Base-by-base conservation (phyloP, 2,113 vertebrate species). In the Cyanistes caeruleus region DNA sequence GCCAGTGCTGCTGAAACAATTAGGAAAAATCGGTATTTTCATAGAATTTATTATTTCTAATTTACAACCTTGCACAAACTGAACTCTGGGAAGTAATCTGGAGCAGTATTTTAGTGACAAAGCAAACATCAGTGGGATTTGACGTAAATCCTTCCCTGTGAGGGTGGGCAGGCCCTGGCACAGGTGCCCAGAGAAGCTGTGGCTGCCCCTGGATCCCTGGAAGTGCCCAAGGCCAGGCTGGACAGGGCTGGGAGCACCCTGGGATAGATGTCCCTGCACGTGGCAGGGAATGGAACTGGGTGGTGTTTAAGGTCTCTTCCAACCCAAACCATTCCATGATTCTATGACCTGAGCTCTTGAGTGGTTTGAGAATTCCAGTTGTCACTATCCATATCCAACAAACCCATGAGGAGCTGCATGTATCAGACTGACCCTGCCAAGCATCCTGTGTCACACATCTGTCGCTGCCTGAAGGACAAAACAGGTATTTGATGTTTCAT, bases 351-450 rank as follows among this genome's bases (percentile, higher is more conserved):
- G 37, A 19, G 49, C 41, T 82, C 31, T 41, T 30, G 19, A 33
- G 37, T 30, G 46, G 17, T 49, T 64, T 82, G 63, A 65, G 51
- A 49, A 31, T 14, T 53, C 25, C 53, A 3, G 13, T 39, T 49
- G 49, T 64, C 46, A 3, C 28, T 2, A 10, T 56, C 30, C 8
- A 0, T 9, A 20, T 4, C 44, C 22, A 35, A 3, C 10, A 14
- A 48, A 30, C 4, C 13, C 4, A 0, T 5, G 60, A 33, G 30
- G 17, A 10, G 5, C 37, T 70, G 17, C 21, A 3, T 0, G n/a
- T 22, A 18, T 43, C 2, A 10, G 28, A 16, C 43, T 1, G 7
- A 2, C 24, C 18, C 8, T 0, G 0, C 13, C 3, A 31, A 49
- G 21, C 1, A 1, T 44, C 43, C 48, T 18, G 55, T 23, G 10